A percentile compares a stretch with the other conserved stretches of the same genome.
Conservation (phyloP, 2,888 invertebrate genomes). For the Holacanthella duospinosa region DNA sequence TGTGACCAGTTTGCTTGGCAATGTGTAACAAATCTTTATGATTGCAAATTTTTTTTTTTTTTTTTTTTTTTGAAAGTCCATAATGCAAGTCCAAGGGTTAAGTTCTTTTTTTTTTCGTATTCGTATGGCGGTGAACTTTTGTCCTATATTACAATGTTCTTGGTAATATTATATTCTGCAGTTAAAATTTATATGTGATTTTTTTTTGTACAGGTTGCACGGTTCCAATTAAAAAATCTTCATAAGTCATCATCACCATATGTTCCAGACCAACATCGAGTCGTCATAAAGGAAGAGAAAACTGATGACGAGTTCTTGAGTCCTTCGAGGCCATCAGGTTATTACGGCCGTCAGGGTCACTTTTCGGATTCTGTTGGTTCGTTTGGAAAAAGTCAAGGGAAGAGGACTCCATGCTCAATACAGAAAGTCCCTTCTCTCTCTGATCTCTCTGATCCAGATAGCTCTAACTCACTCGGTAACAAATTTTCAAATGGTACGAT, state of each 20-base stretch:
- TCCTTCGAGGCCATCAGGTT: constrained; percentile 45
- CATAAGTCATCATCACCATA: constrained; percentile 11
- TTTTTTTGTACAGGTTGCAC: constrained; percentile 23
- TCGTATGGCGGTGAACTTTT: too few species aligned
- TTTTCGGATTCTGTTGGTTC: constrained; percentile 8
- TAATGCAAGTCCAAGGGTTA: not conserved
- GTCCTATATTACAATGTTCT: not conserved
- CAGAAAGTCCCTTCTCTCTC: constrained; percentile 84
- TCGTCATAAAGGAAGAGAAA: constrained; percentile 51
- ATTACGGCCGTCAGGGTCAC: constrained; percentile 41
- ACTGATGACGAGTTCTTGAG: constrained; percentile 50
- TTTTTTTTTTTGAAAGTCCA: not conserved
- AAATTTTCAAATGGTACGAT: not conserved
- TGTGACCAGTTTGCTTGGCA: not conserved
- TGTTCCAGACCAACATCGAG: constrained; percentile 24
- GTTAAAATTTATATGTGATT: not conserved
- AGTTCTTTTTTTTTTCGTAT: too few species aligned
- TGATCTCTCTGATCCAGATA: constrained; percentile 80
- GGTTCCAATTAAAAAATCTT: constrained; percentile 21
- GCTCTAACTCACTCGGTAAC: constrained; percentile 47
- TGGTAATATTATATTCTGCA: not conserved
- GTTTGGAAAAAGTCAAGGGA: constrained; percentile 41
- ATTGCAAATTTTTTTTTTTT: constrained; percentile 4
- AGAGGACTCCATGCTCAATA: constrained; percentile 54
- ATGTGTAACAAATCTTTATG: not conserved